Conservation (phyloP, 2,113 vertebrate species). For the Sisor rabdophorus region DNA sequence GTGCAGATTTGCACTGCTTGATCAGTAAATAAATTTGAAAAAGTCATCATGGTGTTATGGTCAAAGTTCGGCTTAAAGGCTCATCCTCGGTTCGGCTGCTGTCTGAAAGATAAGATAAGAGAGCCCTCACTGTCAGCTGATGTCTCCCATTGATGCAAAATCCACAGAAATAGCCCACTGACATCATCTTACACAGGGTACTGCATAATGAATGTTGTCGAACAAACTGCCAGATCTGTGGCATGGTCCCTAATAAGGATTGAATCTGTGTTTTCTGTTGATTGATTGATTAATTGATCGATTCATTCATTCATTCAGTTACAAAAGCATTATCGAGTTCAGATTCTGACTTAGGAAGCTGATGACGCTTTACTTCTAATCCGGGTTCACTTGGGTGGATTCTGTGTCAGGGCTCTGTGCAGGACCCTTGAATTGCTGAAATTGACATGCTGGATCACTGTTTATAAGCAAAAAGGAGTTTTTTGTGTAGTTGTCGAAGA, state of each 20-base stretch:
- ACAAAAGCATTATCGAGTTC: not conserved
- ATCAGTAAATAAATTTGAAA: not conserved
- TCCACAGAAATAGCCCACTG: not conserved
- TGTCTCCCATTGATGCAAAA: not conserved
- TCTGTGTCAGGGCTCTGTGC: too few relatives aligned
- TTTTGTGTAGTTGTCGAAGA: not conserved
- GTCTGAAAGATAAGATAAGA: not conserved
- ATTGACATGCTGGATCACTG: not conserved
- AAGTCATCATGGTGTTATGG: not conserved
- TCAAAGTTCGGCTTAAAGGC: constrained; percentile 1
- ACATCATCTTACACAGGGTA: not conserved
- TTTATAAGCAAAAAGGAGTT: not conserved
- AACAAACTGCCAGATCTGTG: too few relatives aligned
- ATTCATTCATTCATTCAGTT: not conserved
- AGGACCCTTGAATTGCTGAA: too few relatives aligned
- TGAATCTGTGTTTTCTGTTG: not conserved
- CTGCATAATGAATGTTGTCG: not conserved
- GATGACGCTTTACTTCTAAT: too few relatives aligned
- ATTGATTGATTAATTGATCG: not conserved
- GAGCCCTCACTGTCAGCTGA: not conserved
- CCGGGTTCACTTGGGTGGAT: too few relatives aligned
- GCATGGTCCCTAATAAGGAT: not conserved
- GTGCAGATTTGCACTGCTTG: not conserved
- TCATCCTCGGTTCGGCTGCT: not conserved
- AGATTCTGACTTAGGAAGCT: too few relatives aligned